phyloP scores from a whole-genome alignment of 2,888 invertebrate genomes.

The Molanna angustata region DNA sequence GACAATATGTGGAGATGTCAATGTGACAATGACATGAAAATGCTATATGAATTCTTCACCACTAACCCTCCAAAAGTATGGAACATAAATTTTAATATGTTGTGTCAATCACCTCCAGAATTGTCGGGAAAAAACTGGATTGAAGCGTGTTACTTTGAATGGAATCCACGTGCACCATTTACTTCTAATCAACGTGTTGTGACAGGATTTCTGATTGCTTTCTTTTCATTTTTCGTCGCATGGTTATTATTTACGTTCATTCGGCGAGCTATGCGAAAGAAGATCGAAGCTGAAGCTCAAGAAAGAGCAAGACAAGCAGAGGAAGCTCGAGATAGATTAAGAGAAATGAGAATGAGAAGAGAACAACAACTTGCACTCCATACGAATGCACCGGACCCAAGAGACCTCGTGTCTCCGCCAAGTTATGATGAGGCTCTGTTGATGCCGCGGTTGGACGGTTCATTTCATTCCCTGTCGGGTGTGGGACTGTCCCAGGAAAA shows the following conservation, averaged over 20 bases:
- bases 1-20: slow-evolving; percentile 80
- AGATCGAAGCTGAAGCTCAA: slow-evolving; percentile 49
- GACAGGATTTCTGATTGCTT: slow-evolving; percentile 57
- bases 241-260: slow-evolving; percentile 55
- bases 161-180: slow-evolving; percentile 49
- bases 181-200: slow-evolving; percentile 53
- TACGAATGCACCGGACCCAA: slow-evolving; percentile 64
- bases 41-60: slow-evolving; percentile 61
- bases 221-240: slow-evolving; percentile 54
- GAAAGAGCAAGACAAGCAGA: slow-evolving; percentile 57
- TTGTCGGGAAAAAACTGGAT: slow-evolving; percentile 67
- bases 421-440: slow-evolving; percentile 75
- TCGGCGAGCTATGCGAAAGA: slow-evolving; percentile 55
- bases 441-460: slow-evolving; percentile 66
- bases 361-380: slow-evolving; percentile 54
- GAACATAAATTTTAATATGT: slow-evolving; percentile 50
- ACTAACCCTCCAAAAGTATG: slow-evolving; percentile 55
- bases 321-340: slow-evolving; percentile 57
- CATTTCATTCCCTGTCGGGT: slow-evolving; percentile 56
- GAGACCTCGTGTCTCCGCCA: slow-evolving; percentile 68
- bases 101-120: slow-evolving; percentile 64
- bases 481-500: slow-evolving; percentile 47
- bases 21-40: slow-evolving; percentile 61
- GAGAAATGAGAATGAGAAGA: slow-evolving; percentile 52
- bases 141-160: slow-evolving; percentile 60